Evolutionary conservation across 2,113 vertebrate genomes (phyloP), one percentile per base, ranked within the genome.

Genomic region (Chroicocephalus ridibundus): DNA sequence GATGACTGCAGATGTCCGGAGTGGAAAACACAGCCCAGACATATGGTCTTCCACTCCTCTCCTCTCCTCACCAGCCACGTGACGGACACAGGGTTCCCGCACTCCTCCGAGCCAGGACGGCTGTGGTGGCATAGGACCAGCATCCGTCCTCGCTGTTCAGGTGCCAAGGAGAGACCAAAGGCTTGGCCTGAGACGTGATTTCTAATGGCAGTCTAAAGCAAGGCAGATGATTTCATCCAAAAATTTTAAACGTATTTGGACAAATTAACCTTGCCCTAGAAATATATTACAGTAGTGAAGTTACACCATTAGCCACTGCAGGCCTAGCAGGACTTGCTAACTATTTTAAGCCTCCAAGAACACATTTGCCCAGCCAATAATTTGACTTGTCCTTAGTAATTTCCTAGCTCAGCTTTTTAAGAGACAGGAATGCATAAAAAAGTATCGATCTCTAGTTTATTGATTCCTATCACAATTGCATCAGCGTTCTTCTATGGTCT

Each of bases 271-370:
- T 93, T 88, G 49, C 49, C 75, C 38, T 72, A 46, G 68, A 82
- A 90, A 81, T 49, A 32, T 2, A 84, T 81, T 86, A 69, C 7
- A 86, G 27, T 82, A 92, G 95, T 61, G 57, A 94, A 90, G 62
- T 96, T 93, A 80, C 0, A 1, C 49, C 88, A 62, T 61, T 86
- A 89, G 61, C 70, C 78, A 75, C 24, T 79, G 75, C 62, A 72
- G 82, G 64, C 44, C 88, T 96, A 94, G 88, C 83, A 96, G 65
- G 74, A 91, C 72, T 70, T 62, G 31, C 12, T 14, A 86, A 93
- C 76, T 86, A 85, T 90, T 95, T 93, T 89, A 96, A 95, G 86
- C 65, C 79, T 92, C 51, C 62, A 90, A 68, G 68, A 94, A 91
- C 17, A 71, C 27, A 78, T 90, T 76, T 84, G 55, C 27, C 55